Conservation (phyloP, 1,140 invertebrate genomes). For the Pogonognathellus flavescens region DNA sequence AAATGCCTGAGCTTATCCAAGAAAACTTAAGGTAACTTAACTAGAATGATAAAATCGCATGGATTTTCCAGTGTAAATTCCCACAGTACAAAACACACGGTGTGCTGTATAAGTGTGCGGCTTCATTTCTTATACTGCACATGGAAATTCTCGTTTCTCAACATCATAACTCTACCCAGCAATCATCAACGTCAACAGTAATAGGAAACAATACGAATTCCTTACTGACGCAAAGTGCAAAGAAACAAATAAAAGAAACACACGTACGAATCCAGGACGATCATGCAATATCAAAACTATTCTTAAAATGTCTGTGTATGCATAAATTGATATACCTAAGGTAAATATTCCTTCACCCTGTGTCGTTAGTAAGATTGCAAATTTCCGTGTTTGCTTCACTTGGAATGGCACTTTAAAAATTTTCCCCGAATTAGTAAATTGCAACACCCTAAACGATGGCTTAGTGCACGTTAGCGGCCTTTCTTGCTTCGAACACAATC, state of each 20-base stretch:
- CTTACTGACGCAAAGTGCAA: constrained; percentile 30
- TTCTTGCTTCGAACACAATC: background rate
- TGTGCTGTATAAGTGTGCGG: background rate
- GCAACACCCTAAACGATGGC: background rate
- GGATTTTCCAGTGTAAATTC: constrained; percentile 34
- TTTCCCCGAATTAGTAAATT: constrained; percentile 29
- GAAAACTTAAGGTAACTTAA: background rate
- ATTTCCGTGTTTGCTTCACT: constrained; percentile 4
- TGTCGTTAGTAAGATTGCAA: constrained; percentile 24
- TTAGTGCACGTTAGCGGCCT: background rate
- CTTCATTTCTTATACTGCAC: background rate
- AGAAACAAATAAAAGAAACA: constrained; percentile 1
- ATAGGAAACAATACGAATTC: constrained; percentile 37
- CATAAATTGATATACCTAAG: too few species aligned
- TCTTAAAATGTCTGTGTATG: too few species aligned
- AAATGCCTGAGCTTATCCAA: background rate
- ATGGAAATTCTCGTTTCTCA: constrained; percentile 34
- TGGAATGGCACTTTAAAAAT: background rate
- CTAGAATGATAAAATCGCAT: constrained; percentile 2
- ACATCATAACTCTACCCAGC: constrained; percentile 22
- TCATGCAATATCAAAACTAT: too few species aligned
- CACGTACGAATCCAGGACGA: background rate
- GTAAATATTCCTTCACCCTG: constrained; percentile 5
- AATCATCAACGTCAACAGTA: constrained; percentile 47
- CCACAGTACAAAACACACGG: background rate